These are phyloP conservation scores for Acleris holmiana DNA, from an alignment of 2,888 invertebrate genomes.

Conservation along the genomic window DNA sequence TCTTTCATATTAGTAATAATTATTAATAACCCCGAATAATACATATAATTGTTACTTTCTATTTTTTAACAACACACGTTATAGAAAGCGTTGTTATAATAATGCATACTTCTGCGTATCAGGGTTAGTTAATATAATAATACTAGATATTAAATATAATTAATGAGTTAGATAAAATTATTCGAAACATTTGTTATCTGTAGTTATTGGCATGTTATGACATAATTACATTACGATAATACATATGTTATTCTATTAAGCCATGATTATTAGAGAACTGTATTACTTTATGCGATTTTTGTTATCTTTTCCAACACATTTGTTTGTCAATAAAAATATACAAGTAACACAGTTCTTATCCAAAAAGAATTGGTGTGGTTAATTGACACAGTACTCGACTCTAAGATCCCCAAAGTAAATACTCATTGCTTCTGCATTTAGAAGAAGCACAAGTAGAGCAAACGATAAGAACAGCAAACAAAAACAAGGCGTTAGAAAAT, in stretches of 20 bases:
- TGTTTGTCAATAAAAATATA: not conserved
- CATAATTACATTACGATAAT: slow-evolving; percentile 28
- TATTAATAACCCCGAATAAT: not conserved
- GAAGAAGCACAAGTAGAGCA: slow-evolving; percentile 60
- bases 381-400: slow-evolving; percentile 39
- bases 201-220: slow-evolving; percentile 22
- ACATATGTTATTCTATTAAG: slow-evolving; percentile 66
- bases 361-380: slow-evolving; percentile 80
- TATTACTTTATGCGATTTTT: slow-evolving; percentile 12
- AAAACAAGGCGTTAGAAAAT: slow-evolving; percentile 21
- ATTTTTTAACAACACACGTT: not conserved
- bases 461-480: slow-evolving; percentile 39
- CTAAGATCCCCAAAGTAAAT: slow-evolving; percentile 15
- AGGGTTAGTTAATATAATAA: slow-evolving; percentile 25
- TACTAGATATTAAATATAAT: slow-evolving; percentile 11
- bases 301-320: not conserved
- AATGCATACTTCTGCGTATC: slow-evolving; percentile 1
- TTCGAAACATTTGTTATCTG: slow-evolving; percentile 26
- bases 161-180: slow-evolving; percentile 34
- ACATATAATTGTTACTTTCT: too few species aligned
- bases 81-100: slow-evolving; percentile 7
- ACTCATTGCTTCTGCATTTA: slow-evolving; percentile 80
- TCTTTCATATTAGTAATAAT: slow-evolving; percentile 20
- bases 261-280: slow-evolving; percentile 60
- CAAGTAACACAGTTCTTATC: slow-evolving; percentile 50